phyloP scores from a whole-genome alignment of 2,888 invertebrate genomes.

The Tipula lateralis region DNA sequence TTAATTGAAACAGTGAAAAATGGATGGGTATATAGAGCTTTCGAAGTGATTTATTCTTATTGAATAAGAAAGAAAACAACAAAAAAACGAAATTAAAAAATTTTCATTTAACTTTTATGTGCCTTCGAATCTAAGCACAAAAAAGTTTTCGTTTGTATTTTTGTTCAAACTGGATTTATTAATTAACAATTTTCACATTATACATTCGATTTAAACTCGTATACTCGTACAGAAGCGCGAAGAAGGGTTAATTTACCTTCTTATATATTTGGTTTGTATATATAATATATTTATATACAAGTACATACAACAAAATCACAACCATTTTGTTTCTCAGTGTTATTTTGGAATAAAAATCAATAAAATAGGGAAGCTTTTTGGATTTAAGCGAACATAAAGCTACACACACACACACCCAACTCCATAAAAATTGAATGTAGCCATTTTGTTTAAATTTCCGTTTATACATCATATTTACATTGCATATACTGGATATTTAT shows the following conservation, averaged over 20 bases:
- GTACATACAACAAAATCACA: background rate
- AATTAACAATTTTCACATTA: background rate
- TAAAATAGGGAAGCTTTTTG: background rate
- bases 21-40: slow-evolving; percentile 12
- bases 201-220: too few species aligned
- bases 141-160: background rate
- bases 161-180: background rate
- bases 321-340: background rate
- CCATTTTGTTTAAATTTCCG: background rate
- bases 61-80: background rate
- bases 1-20: slow-evolving; percentile 27
- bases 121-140: background rate
- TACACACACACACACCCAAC: background rate
- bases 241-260: background rate
- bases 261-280: background rate
- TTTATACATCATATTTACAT: too few species aligned
- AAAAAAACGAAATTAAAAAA: background rate
- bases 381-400: background rate
- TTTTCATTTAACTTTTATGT: background rate
- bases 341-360: background rate
- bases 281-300: background rate
- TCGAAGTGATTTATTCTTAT: background rate
- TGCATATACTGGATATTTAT: too few species aligned
- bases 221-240: too few species aligned
- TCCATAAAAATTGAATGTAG: background rate